Conservation (phyloP, 2,888 invertebrate species). For the Dione vanillae region DNA sequence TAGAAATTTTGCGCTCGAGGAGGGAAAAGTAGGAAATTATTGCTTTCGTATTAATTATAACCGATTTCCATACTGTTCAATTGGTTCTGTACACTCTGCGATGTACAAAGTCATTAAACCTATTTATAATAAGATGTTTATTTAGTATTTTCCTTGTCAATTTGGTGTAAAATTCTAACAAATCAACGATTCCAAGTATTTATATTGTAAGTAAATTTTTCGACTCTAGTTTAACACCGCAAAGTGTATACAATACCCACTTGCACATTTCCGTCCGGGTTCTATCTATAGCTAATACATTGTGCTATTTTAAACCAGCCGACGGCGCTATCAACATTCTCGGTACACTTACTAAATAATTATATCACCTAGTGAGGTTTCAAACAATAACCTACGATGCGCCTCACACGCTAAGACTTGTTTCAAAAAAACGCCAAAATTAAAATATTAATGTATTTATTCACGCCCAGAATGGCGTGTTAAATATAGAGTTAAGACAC, state of each 20-base stretch:
- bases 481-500: too few species aligned
- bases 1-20: conserved; percentile 51
- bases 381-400: conserved; percentile 74
- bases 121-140: too few species aligned
- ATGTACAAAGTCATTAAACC: not conserved
- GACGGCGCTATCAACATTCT: conserved; percentile 61
- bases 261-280: conserved; percentile 59
- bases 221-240: not conserved
- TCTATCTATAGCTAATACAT: conserved; percentile 74
- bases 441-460: too few species aligned
- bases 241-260: conserved; percentile 44
- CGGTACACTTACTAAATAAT: conserved; percentile 67
- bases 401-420: conserved; percentile 66
- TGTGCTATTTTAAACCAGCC: conserved; percentile 76
- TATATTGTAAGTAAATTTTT: not conserved
- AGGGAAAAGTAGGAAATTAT: conserved; percentile 53
- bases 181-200: not conserved
- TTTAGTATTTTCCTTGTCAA: too few species aligned
- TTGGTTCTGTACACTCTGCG: conserved; percentile 30
- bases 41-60: conserved; percentile 54
- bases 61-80: conserved; percentile 33
- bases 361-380: conserved; percentile 83
- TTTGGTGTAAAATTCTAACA: too few species aligned
- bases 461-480: too few species aligned
- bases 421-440: not conserved